Evolutionary conservation across 23 tunicate genomes (phyloP), one percentile per base, ranked within the genome.

Genomic region (Trididemnum miniatum): DNA sequence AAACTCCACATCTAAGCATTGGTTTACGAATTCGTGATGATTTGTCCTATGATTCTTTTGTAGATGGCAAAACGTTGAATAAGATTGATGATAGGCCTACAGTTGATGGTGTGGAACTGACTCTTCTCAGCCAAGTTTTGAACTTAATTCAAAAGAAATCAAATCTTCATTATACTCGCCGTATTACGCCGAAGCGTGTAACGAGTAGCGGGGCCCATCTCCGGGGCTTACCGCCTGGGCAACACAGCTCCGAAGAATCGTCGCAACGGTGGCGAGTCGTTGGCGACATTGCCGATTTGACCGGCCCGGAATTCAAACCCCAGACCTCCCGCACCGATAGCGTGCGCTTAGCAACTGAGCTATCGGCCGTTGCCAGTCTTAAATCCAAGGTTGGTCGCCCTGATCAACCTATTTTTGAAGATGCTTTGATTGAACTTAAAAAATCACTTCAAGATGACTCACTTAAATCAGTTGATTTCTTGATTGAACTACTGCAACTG

Each of bases 21-120:
- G 75, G 75, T 35, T 69, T 69, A 5, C 75, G 38, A 69, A 69
- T 69, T 28, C 20, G 5, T 69, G 75, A 31, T 15, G 75, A 69
- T 69, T 69, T 69, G 75, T 28, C 75, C 3, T 69, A 69, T 34
- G 75, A 69, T 32, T 33, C 7, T 34, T 69, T 33, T 31, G 29
- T 69, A 25, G 75, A 12, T 4, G 26, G n/a, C 25, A 69, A 69
- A 69, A 69, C 12, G 2, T 12, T 7, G 31, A n/a, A n/a, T n/a
- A n/a, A n/a, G n/a, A 69, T 12, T 20, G 31, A 69, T 3, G 26
- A 69, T 69, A 25, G 3, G 29, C 2, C 5, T 28, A 69, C 31
- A 31, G 75, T 34, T 31, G 39, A 69, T 69, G 75, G 38, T 9
- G n/a, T n/a, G n/a, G 4, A 35, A 69, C 29, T 69, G 31, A 69